These are phyloP conservation scores for Ectropis crepuscularia DNA, from an alignment of 2,888 invertebrate species.

Conservation along the genomic window DNA sequence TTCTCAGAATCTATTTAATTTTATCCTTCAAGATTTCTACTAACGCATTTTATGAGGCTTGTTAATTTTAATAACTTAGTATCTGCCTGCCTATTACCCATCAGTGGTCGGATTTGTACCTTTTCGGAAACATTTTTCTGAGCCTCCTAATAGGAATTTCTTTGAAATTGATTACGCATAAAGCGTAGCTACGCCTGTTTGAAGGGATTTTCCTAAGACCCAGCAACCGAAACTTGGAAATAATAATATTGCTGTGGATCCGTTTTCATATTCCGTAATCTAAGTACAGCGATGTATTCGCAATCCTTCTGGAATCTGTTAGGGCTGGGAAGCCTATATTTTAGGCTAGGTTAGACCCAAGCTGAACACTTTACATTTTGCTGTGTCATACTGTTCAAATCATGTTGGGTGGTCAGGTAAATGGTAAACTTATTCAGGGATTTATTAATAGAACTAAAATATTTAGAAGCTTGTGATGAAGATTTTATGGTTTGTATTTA, in stretches of 20 bases:
- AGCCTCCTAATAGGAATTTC: constrained; percentile 12
- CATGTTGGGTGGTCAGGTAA: no score
- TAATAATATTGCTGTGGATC: constrained; percentile 27
- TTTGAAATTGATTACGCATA: constrained; percentile 29
- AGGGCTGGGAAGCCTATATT: constrained; percentile 16
- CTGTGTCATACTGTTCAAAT: background rate
- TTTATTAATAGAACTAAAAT: no score
- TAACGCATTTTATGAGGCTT: background rate
- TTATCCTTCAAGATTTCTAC: no score
- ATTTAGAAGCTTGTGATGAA: no score
- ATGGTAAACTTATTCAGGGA: no score
- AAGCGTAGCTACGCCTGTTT: constrained; percentile 19
- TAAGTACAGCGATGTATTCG: constrained; percentile 11
- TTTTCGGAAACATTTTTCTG: constrained; percentile 14
- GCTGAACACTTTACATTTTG: background rate
- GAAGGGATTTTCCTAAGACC: constrained; percentile 28
- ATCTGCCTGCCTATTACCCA: background rate
- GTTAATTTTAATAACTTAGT: constrained; percentile 19
- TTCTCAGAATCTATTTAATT: no score
- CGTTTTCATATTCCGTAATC: constrained; percentile 29
- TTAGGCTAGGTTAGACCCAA: constrained; percentile 10
- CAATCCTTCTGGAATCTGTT: constrained; percentile 28
- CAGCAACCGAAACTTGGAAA: constrained; percentile 26
- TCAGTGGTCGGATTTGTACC: constrained; percentile 12
- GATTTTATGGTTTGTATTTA: no score